These are phyloP conservation scores for Iguana delicatissima DNA, from an alignment of 2,797 vertebrate species.

Conservation along the genomic window DNA sequence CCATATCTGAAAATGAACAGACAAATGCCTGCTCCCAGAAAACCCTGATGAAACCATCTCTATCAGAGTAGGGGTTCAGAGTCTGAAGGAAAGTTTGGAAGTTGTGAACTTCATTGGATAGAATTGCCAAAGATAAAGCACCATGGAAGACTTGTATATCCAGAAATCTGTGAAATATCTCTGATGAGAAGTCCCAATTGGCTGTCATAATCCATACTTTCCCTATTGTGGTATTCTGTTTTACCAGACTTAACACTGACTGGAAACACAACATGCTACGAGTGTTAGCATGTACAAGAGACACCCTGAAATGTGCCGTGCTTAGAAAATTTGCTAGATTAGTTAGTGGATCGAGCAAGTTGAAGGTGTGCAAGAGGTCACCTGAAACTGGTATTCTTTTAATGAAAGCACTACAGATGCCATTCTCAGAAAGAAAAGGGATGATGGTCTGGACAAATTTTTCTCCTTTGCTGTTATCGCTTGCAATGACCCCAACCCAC, in stretches of 20 bases:
- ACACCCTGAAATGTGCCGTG: neutral
- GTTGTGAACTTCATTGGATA: neutral
- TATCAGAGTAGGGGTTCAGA: neutral
- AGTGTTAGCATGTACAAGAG: neutral
- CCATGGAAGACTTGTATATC: constrained; percentile 20
- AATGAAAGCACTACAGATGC: constrained; percentile 12
- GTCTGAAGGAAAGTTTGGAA: constrained; percentile 23
- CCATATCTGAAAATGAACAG: neutral
- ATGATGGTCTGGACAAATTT: neutral
- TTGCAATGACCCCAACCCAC: constrained; percentile 25
- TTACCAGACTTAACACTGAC: neutral
- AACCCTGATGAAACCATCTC: neutral
- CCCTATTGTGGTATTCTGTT: neutral
- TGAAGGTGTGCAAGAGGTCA: neutral
- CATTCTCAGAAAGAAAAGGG: neutral
- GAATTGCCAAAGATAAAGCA: constrained; percentile 26
- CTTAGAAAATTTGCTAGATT: neutral
- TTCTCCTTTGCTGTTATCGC: constrained; percentile 18
- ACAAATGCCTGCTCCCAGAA: constrained; percentile 22
- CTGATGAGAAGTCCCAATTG: constrained; percentile 20
- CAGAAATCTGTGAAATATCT: neutral
- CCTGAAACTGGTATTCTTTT: neutral
- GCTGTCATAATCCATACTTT: constrained; percentile 29
- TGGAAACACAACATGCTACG: neutral
- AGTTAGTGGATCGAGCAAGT: neutral